Evolutionary conservation across 2,113 vertebrate species (phyloP).

Genomic region (Nematolebias whitei): DNA sequence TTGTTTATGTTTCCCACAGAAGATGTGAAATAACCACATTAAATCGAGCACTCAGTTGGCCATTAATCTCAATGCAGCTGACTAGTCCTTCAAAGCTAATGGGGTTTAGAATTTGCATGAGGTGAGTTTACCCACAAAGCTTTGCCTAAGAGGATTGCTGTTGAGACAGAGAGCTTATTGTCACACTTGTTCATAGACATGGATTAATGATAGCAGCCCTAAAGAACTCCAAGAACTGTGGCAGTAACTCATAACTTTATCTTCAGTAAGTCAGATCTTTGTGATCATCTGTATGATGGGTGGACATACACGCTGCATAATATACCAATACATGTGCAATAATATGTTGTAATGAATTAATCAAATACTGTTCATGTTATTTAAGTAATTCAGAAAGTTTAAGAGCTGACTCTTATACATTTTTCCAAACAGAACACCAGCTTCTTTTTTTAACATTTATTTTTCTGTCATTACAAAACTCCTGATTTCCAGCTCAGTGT

Average conservation of each 20-base stretch:
- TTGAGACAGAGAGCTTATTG: slow-evolving; percentile 82
- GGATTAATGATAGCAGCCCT: slow-evolving; percentile 74
- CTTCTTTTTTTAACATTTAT: slow-evolving; percentile 44
- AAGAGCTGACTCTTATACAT: background rate
- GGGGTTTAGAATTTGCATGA: slow-evolving; percentile 85
- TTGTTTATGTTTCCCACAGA: slow-evolving; percentile 80
- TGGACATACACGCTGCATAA: background rate
- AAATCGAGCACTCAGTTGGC: slow-evolving; percentile 81
- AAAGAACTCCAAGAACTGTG: slow-evolving; percentile 65
- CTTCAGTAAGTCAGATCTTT: slow-evolving; percentile 34
- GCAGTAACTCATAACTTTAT: slow-evolving; percentile 46
- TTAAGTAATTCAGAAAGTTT: background rate
- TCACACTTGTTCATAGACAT: slow-evolving; percentile 78
- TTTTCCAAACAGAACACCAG: slow-evolving; percentile 19
- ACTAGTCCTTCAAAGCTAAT: slow-evolving; percentile 84
- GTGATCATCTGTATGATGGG: slow-evolving; percentile 19
- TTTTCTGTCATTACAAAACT: slow-evolving; percentile 51
- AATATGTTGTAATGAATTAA: slow-evolving; percentile 3
- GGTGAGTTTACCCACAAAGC: slow-evolving; percentile 82
- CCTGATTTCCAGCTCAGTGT: slow-evolving; percentile 65
- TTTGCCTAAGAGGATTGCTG: slow-evolving; percentile 81
- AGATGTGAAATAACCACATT: slow-evolving; percentile 84
- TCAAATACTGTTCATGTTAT: background rate
- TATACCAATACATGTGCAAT: slow-evolving; percentile 9
- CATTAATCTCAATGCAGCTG: slow-evolving; percentile 83